Evolutionary conservation across 2,797 vertebrate species (phyloP), one percentile per base, ranked within the genome.

Genomic region (Brachyrhaphis roseni): DNA sequence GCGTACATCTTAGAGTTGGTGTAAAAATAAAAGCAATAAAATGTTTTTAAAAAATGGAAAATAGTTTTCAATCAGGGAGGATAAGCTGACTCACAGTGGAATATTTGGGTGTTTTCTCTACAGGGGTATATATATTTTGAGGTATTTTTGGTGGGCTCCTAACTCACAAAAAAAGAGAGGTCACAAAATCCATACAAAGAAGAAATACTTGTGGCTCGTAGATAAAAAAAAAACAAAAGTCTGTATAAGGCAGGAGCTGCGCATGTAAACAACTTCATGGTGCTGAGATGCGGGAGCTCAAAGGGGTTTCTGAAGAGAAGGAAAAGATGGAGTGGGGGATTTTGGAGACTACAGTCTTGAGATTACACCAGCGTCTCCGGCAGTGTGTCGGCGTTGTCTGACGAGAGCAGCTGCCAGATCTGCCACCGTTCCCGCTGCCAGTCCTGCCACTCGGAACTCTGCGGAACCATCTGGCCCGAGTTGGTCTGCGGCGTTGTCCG

Each of bases 351-450:
- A 4, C 0, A n/a, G 68, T 68, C 55, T 53, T 47, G 43, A 51
- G 13, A 82, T 98, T 96, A 99, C 95, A 98, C 98, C 51, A 99
- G 94, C 1, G 98, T 99, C 89, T 99, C 98, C 0, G 97, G 98
- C 74, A 98, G 96, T 36, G 97, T 94, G 76, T 99, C 98, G 0
- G 97, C 95, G 87, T 97, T 98, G 90, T 98, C 97, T 0, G 97
- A 94, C 6, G 97, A 98, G 31, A 99, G 88, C 72, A 99, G 96
- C 90, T 99, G 97, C 97, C 98, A 98, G 78, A 99, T 98, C 86
- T 98, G 97, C 97, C 97, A 98, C 75, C 97, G 94, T 80, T 98
- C 97, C 84, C 96, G 95, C 82, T 98, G 97, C 97, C 97, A 98
- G 66, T 98, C 97, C 0, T 97, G 96, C 97, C 97, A 98, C 90